phyloP scores from a whole-genome alignment of 2,888 invertebrate genomes.

The Eupithecia abbreviata region DNA sequence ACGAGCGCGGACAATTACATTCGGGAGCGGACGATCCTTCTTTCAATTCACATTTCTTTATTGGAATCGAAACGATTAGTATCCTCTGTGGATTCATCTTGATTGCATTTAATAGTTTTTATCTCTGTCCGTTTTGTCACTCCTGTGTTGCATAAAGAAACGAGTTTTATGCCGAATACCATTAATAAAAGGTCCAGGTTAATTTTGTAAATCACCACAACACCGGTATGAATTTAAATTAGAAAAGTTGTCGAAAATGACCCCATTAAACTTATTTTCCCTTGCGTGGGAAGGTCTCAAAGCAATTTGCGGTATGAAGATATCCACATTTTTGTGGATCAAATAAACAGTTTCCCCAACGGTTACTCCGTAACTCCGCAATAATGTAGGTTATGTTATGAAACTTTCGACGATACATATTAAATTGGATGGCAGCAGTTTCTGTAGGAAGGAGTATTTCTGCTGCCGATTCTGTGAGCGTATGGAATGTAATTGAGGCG shows the following conservation, averaged over 20 bases:
- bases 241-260: conserved; percentile 38
- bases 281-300: conserved; percentile 28
- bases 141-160: not conserved
- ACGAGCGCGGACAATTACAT: conserved; percentile 72
- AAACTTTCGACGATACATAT: conserved; percentile 51
- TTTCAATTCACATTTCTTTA: conserved; percentile 73
- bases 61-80: conserved; percentile 66
- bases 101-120: conserved; percentile 41
- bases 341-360: conserved; percentile 36
- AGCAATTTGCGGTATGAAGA: conserved; percentile 35
- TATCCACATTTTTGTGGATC: conserved; percentile 33
- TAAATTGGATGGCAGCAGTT: conserved; percentile 62
- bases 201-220: conserved; percentile 31
- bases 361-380: conserved; percentile 27
- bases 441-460: conserved; percentile 54
- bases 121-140: conserved; percentile 17
- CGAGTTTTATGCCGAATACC: not conserved
- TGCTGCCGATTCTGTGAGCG: conserved; percentile 66
- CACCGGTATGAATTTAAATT: conserved; percentile 31
- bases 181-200: conserved; percentile 11
- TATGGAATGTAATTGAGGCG: conserved; percentile 74
- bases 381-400: conserved; percentile 43
- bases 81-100: conserved; percentile 57
- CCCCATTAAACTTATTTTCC: conserved; percentile 37
- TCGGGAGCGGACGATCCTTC: conserved; percentile 66